Percentiles rank a stretch among this genome's conserved stretches.
Evolutionary conservation across 1,140 invertebrate genomes (phyloP).

Genomic region (Phymorhynchus buccinoides): DNA sequence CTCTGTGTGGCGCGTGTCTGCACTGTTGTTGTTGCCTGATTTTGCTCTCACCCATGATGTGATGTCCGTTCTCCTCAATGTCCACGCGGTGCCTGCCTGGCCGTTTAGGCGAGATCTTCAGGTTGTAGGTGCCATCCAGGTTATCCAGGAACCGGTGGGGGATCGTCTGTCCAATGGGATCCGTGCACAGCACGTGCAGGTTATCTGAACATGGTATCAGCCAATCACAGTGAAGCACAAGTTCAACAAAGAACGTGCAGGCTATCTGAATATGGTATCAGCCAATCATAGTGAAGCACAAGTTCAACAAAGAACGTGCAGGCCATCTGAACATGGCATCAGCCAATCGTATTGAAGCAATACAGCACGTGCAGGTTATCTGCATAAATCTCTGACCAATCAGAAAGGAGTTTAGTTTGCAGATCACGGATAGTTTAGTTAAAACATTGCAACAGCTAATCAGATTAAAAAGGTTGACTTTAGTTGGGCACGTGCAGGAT

Average conservation of each 20-base stretch:
- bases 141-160: slow-evolving; percentile 98
- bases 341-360: too few relatives aligned
- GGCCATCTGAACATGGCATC: slow-evolving; percentile 82
- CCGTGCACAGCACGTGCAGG: slow-evolving; percentile 95
- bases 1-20: too few relatives aligned
- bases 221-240: too few relatives aligned
- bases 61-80: slow-evolving; percentile 90
- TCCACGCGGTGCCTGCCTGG: slow-evolving; percentile 93
- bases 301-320: slow-evolving; percentile 98
- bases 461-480: too few relatives aligned
- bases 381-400: too few relatives aligned
- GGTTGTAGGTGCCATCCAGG: slow-evolving; percentile 95
- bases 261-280: slow-evolving; percentile 82
- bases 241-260: slow-evolving; percentile 97
- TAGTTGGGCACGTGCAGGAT: too few relatives aligned
- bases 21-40: too few relatives aligned
- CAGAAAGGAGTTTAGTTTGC: too few relatives aligned
- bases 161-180: slow-evolving; percentile 83
- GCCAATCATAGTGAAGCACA: too few relatives aligned
- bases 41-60: slow-evolving; percentile 73
- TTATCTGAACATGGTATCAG: slow-evolving; percentile 83
- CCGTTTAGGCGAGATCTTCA: slow-evolving; percentile 96
- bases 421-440: too few relatives aligned
- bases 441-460: too few relatives aligned
- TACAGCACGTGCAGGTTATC: slow-evolving; percentile 97